These are phyloP conservation scores for Centrocercus urophasianus DNA, from an alignment of 2,113 vertebrate species.

Conservation along the genomic window DNA sequence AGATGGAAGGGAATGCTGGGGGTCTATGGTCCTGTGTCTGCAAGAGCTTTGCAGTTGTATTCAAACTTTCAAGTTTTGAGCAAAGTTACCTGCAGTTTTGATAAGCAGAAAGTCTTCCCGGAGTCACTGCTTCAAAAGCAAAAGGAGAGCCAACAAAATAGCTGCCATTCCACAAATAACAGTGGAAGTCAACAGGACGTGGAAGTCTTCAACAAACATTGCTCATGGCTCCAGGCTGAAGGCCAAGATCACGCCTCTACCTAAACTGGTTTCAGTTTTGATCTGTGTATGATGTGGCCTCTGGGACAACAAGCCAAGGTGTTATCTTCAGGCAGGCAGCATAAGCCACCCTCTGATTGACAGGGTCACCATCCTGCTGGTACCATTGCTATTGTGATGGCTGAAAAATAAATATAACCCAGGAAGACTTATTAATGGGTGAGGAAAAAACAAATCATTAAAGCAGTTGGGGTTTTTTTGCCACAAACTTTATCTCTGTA, in stretches of 20 bases:
- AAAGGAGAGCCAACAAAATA: neutral
- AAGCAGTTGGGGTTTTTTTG: neutral
- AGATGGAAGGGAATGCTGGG: neutral
- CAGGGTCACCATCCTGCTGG: neutral
- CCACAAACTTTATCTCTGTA: neutral
- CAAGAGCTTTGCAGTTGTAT: rapidly evolving
- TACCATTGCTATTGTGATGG: neutral
- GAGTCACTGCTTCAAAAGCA: rapidly evolving
- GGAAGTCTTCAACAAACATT: rapidly evolving
- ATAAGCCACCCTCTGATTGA: neutral
- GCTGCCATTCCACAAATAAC: rapidly evolving
- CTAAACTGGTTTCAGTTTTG: rapidly evolving
- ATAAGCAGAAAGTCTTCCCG: rapidly evolving
- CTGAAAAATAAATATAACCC: neutral
- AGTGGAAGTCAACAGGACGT: neutral
- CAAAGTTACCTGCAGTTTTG: rapidly evolving
- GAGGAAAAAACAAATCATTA: neutral
- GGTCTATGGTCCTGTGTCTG: rapidly evolving
- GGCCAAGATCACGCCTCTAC: neutral
- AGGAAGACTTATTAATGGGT: neutral
- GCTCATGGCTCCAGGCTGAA: rapidly evolving
- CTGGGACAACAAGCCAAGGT: rapidly evolving
- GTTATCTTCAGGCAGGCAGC: neutral
- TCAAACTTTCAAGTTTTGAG: rapidly evolving
- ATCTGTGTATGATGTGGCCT: rapidly evolving